Evolutionary conservation across 2,113 vertebrate species (phyloP).

Genomic region (Elachura formosa): DNA sequence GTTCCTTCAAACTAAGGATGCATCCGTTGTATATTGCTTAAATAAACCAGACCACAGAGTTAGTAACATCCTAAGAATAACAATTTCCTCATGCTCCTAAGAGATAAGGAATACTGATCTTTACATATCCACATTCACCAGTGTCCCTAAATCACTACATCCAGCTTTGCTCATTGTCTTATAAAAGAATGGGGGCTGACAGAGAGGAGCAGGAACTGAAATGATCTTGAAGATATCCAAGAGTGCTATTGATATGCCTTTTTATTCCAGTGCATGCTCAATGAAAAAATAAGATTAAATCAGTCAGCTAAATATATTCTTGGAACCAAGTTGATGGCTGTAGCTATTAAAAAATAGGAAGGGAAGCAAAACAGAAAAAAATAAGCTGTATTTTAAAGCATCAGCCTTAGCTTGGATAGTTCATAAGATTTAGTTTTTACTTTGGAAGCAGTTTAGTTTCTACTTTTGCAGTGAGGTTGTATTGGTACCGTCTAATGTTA

Average conservation of each 20-base stretch:
- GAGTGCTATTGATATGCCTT: conserved; percentile 12
- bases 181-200: background rate
- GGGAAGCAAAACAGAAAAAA: background rate
- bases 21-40: background rate
- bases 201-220: background rate
- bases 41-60: background rate
- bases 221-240: background rate
- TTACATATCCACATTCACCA: background rate
- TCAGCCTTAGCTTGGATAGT: background rate
- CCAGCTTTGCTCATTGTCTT: background rate
- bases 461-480: background rate
- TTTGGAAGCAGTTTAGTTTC: background rate
- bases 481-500: background rate
- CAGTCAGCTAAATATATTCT: conserved; percentile 10
- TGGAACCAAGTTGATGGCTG: background rate
- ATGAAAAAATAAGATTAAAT: conserved; percentile 27
- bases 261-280: conserved; percentile 25
- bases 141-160: too few species aligned
- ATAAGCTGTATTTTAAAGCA: background rate
- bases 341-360: background rate
- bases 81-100: background rate
- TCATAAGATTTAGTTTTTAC: background rate
- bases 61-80: background rate
- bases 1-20: background rate
- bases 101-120: background rate